Conservation (phyloP, 1,140 invertebrate species). For the Drosophila equinoxialis region DNA sequence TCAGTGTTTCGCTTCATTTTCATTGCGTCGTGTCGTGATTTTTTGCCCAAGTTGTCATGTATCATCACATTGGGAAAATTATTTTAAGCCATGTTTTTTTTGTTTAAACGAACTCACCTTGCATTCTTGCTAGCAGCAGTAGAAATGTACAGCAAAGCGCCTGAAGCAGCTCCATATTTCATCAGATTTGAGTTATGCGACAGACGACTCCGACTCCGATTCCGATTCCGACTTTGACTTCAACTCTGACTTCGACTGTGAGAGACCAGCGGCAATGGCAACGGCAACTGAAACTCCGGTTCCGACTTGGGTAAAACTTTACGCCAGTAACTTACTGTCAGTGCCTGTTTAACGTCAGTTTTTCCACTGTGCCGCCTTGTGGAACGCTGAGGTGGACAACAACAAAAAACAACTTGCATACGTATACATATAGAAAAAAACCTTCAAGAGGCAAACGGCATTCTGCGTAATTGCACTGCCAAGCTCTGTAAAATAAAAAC, state of each 20-base stretch:
- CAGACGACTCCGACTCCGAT: slow-evolving; percentile 35
- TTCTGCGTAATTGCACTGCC: slow-evolving; percentile 60
- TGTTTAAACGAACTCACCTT: slow-evolving; percentile 57
- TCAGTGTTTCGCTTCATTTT: neutral
- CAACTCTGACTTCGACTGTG: slow-evolving; percentile 3
- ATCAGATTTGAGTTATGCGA: slow-evolving; percentile 57
- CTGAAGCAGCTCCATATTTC: slow-evolving; percentile 74
- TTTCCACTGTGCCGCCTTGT: slow-evolving; percentile 36
- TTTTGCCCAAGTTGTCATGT: too few relatives aligned
- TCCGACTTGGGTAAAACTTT: slow-evolving; percentile 37
- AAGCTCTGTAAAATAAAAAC: slow-evolving; percentile 43
- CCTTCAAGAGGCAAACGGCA: slow-evolving; percentile 58
- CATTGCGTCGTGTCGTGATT: neutral
- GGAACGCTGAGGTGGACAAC: neutral
- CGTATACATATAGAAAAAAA: slow-evolving; percentile 19
- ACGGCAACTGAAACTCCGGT: neutral
- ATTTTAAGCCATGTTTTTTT: neutral
- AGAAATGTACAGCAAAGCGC: slow-evolving; percentile 71
- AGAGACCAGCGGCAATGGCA: neutral
- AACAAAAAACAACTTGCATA: slow-evolving; percentile 19
- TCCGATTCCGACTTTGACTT: slow-evolving; percentile 24
- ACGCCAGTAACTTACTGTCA: slow-evolving; percentile 53
- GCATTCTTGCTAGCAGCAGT: slow-evolving; percentile 69
- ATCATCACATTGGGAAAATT: neutral
- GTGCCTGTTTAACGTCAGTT: slow-evolving; percentile 48